Conservation (phyloP, 2,113 vertebrate species). For the Ciconia stormi region DNA sequence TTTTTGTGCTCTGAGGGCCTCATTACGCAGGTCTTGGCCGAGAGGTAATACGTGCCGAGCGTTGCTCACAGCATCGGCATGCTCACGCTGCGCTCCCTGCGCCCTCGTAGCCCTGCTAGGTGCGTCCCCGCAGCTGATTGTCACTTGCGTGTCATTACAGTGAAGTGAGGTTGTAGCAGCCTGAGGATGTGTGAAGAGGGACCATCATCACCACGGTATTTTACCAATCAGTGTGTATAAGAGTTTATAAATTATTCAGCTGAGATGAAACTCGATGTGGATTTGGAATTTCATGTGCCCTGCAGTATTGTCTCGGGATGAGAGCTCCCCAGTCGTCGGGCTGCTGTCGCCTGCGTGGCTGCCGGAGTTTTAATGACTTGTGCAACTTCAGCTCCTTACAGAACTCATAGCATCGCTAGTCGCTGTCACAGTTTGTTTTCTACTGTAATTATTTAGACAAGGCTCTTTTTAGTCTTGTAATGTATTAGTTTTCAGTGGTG, state of each 20-base stretch:
- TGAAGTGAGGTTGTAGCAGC: neutral
- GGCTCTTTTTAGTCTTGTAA: neutral
- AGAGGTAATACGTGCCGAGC: rapidly evolving
- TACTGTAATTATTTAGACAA: neutral
- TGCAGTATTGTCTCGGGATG: neutral
- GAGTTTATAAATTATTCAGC: neutral
- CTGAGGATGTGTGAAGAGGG: neutral
- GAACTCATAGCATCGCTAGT: neutral
- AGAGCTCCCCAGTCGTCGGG: neutral
- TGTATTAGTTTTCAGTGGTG: neutral
- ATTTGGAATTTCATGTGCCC: neutral
- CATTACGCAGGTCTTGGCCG: neutral
- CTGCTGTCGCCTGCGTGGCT: neutral
- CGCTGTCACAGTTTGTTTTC: neutral
- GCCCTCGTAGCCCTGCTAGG: neutral
- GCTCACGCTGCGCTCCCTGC: rapidly evolving
- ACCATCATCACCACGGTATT: neutral
- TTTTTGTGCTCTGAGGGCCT: neutral
- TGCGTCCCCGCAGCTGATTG: neutral
- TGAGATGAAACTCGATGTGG: neutral
- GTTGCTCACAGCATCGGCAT: rapidly evolving
- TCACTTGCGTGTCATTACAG: neutral
- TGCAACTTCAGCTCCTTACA: neutral
- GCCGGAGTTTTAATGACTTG: neutral
- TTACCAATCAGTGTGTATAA: neutral